Conservation (phyloP, 2,113 vertebrate species). For the Elachura formosa region DNA sequence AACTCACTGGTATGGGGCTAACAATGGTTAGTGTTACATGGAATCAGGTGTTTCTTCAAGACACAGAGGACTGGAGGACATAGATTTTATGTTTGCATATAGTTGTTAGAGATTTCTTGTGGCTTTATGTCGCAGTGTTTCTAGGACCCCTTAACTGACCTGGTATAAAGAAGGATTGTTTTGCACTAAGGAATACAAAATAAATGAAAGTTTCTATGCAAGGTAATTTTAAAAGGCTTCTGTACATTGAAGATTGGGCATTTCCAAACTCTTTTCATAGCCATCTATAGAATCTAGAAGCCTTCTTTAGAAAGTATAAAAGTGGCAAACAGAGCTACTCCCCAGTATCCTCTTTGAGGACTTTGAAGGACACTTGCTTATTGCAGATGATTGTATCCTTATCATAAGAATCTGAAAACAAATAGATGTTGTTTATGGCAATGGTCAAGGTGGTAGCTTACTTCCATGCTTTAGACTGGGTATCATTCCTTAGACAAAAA, state of each 20-base stretch:
- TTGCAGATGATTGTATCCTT: background rate
- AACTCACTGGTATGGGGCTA: background rate
- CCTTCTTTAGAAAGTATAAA: background rate
- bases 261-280: background rate
- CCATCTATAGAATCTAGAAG: background rate
- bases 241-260: background rate
- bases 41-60: background rate
- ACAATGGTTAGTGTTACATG: accelerated
- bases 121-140: background rate
- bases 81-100: background rate
- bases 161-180: background rate
- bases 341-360: background rate
- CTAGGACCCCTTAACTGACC: background rate
- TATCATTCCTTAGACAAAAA: background rate
- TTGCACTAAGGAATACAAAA: background rate
- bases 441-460: background rate
- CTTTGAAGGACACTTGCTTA: background rate
- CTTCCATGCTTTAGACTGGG: background rate
- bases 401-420: background rate
- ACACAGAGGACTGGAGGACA: background rate
- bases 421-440: background rate
- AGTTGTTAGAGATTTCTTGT: background rate
- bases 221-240: background rate
- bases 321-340: background rate
- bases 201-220: background rate